Evolutionary conservation across 2,797 vertebrate species (phyloP).

Genomic region (Labeo calbasu): DNA sequence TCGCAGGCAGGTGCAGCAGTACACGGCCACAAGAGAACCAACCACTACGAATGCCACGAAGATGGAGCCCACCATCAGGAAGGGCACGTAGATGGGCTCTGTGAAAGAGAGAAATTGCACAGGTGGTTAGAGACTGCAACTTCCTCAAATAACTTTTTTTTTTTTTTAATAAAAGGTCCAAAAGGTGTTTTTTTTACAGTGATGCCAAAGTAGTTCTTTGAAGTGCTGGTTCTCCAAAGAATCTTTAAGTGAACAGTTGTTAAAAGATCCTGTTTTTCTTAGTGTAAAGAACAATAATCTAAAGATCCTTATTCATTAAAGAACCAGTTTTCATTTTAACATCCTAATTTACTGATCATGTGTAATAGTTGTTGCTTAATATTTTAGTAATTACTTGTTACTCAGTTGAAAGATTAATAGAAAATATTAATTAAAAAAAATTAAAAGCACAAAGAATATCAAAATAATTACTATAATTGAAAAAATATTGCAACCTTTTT

Average conservation of each 20-base stretch:
- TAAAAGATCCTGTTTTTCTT: neutral
- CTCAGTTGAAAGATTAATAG: neutral
- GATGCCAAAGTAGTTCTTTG: too few species aligned
- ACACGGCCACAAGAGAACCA: conserved; percentile 92
- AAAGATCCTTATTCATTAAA: neutral
- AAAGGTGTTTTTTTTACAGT: neutral
- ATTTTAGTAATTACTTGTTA: neutral
- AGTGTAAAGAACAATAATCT: neutral
- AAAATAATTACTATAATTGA: neutral
- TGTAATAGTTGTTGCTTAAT: neutral
- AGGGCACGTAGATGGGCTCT: conserved; percentile 97
- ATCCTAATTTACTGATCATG: neutral
- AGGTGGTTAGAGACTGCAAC: neutral
- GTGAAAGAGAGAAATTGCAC: conserved; percentile 27
- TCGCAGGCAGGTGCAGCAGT: conserved; percentile 95
- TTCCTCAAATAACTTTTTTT: neutral
- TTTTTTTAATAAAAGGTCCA: neutral
- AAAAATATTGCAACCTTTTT: neutral
- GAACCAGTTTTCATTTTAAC: neutral
- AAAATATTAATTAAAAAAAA: neutral
- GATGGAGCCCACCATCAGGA: conserved; percentile 96
- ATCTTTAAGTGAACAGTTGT: too few species aligned
- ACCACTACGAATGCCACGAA: conserved; percentile 96
- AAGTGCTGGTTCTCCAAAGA: neutral
- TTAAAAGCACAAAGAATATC: neutral